A percentile compares a stretch with the other conserved stretches of the same genome.
Conservation (phyloP, 2,797 vertebrate species). For the Rhinatrema bivittatum region DNA sequence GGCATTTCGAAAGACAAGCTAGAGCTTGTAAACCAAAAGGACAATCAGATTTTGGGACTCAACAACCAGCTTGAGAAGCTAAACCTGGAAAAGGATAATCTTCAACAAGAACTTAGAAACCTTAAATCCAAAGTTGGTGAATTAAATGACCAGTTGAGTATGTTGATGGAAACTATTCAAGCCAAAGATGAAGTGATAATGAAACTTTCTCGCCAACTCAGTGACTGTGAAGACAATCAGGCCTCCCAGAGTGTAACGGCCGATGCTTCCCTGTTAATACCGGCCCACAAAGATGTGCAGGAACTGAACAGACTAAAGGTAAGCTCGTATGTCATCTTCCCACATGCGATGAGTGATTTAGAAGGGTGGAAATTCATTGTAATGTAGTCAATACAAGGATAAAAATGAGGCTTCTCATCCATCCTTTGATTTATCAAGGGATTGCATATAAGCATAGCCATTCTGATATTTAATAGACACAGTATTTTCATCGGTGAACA, state of each 20-base stretch:
- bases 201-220: slow-evolving; percentile 76
- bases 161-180: slow-evolving; percentile 95
- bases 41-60: slow-evolving; percentile 74
- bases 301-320: slow-evolving; percentile 84
- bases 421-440: no score
- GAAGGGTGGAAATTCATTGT: no score
- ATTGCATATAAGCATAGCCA: no score
- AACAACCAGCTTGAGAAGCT: slow-evolving; percentile 79
- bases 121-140: slow-evolving; percentile 83
- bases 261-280: slow-evolving; percentile 15
- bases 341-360: background rate
- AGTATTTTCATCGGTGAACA: no score
- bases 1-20: slow-evolving; percentile 38
- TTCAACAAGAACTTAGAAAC: slow-evolving; percentile 75
- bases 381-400: no score
- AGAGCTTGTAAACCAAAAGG: slow-evolving; percentile 67
- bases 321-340: no score
- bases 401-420: no score
- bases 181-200: slow-evolving; percentile 96
- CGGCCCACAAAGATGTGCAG: slow-evolving; percentile 57
- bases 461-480: no score
- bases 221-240: slow-evolving; percentile 37
- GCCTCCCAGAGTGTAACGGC: slow-evolving; percentile 7
- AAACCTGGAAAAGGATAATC: slow-evolving; percentile 74
- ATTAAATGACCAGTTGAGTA: slow-evolving; percentile 80